These are phyloP conservation scores for Thalassoma bifasciatum DNA, from an alignment of 2,113 vertebrate genomes.

Conservation along the genomic window DNA sequence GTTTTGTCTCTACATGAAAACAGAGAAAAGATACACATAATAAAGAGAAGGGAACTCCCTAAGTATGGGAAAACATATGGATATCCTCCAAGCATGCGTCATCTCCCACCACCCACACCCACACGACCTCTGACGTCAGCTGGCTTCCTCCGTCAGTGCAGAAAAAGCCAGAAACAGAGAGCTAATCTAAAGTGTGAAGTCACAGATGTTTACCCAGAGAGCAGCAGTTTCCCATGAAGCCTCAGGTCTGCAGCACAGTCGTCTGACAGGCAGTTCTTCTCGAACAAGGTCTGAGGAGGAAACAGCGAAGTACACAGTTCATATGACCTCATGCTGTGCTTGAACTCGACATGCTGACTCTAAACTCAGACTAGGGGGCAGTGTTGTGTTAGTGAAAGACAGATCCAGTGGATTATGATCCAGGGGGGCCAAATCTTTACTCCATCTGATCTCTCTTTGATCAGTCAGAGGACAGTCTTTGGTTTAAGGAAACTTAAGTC, in stretches of 20 bases:
- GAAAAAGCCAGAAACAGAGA: constrained; percentile 36
- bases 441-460: constrained; percentile 34
- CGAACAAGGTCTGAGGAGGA: constrained; percentile 92
- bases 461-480: constrained; percentile 30
- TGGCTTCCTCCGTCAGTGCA: constrained; percentile 39
- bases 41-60: constrained; percentile 69
- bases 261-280: constrained; percentile 96
- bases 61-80: constrained; percentile 75
- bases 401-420: not conserved
- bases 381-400: constrained; percentile 62
- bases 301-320: constrained; percentile 64
- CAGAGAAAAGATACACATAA: constrained; percentile 37
- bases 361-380: constrained; percentile 72
- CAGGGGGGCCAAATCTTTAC: constrained; percentile 23
- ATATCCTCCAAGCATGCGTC: constrained; percentile 78
- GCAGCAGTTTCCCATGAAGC: constrained; percentile 90
- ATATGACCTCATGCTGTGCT: constrained; percentile 60
- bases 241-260: constrained; percentile 95
- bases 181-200: constrained; percentile 29
- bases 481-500: constrained; percentile 53
- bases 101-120: constrained; percentile 76
- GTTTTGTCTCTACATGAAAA: constrained; percentile 31
- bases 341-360: constrained; percentile 15
- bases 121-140: constrained; percentile 73
- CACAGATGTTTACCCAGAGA: constrained; percentile 87